phyloP scores from a whole-genome alignment of 2,797 vertebrate genomes.

The Haliaeetus albicilla region DNA sequence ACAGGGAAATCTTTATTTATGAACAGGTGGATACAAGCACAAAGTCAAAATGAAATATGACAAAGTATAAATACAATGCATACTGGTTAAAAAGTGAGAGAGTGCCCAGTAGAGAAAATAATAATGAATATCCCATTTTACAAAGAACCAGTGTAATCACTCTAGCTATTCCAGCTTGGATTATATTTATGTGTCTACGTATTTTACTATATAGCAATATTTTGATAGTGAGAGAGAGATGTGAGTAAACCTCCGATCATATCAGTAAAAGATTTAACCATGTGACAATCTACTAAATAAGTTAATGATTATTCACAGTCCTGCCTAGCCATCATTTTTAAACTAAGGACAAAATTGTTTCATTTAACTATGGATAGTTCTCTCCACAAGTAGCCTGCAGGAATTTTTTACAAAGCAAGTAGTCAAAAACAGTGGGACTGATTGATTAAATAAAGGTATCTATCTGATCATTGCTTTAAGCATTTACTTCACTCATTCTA shows the following conservation, averaged over 20 bases:
- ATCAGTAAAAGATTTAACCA: not conserved
- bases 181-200: not conserved
- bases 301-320: not conserved
- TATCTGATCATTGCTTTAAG: not conserved
- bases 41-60: slow-evolving; percentile 32
- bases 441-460: not conserved
- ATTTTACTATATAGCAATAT: not conserved
- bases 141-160: not conserved
- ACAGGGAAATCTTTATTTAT: slow-evolving; percentile 46
- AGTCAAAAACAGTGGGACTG: not conserved
- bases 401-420: not conserved
- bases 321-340: not conserved
- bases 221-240: not conserved
- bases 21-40: slow-evolving; percentile 12
- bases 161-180: not conserved
- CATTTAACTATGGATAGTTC: not conserved
- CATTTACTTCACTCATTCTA: not conserved
- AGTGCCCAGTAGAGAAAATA: not conserved
- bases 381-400: not conserved
- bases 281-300: not conserved
- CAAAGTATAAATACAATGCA: not conserved
- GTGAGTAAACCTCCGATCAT: not conserved
- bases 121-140: not conserved
- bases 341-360: not conserved
- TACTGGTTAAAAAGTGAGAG: slow-evolving; percentile 3